A percentile compares a stretch with the other conserved stretches of the same genome.
phyloP scores from a whole-genome alignment of 2,888 invertebrate species.

The Luperina testacea region DNA sequence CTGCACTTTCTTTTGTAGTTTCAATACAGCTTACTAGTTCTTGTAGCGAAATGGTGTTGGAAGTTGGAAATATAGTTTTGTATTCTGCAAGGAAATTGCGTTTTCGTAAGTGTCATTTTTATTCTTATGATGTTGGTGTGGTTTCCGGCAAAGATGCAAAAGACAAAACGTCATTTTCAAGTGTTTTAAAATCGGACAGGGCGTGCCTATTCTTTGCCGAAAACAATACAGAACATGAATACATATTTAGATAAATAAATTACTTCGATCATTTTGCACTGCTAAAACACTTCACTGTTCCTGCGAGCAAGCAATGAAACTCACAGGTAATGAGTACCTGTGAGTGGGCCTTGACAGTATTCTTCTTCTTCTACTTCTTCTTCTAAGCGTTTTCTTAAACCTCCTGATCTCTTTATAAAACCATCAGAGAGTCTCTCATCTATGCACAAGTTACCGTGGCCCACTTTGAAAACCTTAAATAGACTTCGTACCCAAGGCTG shows the following conservation, averaged over 20 bases:
- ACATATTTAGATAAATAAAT: not conserved
- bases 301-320: not conserved
- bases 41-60: constrained; percentile 10
- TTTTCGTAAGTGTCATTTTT: constrained; percentile 12
- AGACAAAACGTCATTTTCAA: not conserved
- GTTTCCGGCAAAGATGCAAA: not conserved
- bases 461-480: too few species aligned
- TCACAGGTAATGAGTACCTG: not conserved
- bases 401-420: too few species aligned
- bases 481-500: too few species aligned
- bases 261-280: not conserved
- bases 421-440: too few species aligned
- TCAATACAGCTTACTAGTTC: constrained; percentile 42
- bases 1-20: constrained; percentile 49
- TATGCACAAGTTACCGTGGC: too few species aligned
- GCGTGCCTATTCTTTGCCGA: not conserved
- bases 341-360: too few species aligned
- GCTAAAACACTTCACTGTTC: not conserved
- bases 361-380: too few species aligned
- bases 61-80: constrained; percentile 14
- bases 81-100: constrained; percentile 21
- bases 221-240: not conserved
- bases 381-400: too few species aligned
- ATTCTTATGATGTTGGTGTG: not conserved
- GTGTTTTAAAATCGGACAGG: not conserved